Conservation (phyloP, 2,113 vertebrate genomes). For the Cyprinodon variegatus region DNA sequence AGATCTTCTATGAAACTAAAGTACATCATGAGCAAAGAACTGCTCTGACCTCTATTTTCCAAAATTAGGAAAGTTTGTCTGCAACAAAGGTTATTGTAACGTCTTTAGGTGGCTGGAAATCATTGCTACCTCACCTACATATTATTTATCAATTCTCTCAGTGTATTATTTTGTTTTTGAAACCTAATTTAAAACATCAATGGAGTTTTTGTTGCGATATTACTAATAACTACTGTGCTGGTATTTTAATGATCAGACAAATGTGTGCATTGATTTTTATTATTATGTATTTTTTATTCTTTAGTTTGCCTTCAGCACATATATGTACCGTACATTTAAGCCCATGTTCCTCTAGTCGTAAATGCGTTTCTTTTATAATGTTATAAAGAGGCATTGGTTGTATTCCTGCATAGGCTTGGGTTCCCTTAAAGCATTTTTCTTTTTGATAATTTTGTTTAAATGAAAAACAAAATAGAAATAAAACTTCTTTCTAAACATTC, state of each 20-base stretch:
- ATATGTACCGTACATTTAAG: no score
- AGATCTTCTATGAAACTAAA: no score
- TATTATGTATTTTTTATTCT: background rate
- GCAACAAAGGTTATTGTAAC: background rate
- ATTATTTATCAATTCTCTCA: background rate
- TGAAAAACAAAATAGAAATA: background rate
- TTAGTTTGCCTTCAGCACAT: background rate
- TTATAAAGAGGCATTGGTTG: background rate
- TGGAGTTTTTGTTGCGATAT: background rate
- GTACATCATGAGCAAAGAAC: no score
- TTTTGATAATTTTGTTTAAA: background rate
- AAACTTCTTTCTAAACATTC: background rate
- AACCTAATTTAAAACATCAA: background rate
- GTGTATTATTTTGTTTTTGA: background rate
- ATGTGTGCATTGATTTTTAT: no score
- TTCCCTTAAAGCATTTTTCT: background rate
- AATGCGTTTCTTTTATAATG: no score
- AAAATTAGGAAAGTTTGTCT: no score
- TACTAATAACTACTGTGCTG: background rate
- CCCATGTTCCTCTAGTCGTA: no score
- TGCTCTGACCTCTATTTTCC: no score
- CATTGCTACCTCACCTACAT: background rate
- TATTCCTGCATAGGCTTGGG: background rate
- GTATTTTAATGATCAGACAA: background rate
- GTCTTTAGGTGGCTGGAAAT: background rate